These are phyloP conservation scores for Calephelis perditalis DNA, from an alignment of 2,888 invertebrate genomes.

Conservation along the genomic window DNA sequence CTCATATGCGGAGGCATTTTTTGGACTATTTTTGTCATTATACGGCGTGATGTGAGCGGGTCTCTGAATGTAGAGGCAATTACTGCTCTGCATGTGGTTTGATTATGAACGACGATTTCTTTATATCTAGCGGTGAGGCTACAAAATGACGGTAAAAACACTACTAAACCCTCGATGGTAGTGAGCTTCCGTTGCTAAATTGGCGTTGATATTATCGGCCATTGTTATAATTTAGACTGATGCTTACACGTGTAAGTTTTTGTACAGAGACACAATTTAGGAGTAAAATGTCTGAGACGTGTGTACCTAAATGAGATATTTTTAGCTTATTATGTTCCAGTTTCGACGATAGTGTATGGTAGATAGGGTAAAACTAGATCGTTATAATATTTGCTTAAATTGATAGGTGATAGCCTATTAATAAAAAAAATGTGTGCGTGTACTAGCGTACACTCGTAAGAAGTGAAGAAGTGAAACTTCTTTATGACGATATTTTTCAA, in stretches of 20 bases:
- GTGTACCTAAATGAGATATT: too few species aligned
- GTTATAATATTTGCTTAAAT: too few species aligned
- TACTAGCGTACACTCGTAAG: too few species aligned
- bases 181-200: constrained; percentile 75
- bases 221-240: constrained; percentile 55
- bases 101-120: constrained; percentile 68
- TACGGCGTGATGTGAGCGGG: constrained; percentile 76
- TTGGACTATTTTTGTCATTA: constrained; percentile 78
- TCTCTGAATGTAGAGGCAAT: constrained; percentile 76
- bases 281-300: neutral
- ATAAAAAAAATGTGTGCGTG: too few species aligned
- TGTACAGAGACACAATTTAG: neutral
- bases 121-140: constrained; percentile 67
- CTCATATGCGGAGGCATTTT: constrained; percentile 75
- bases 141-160: constrained; percentile 65
- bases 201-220: constrained; percentile 59
- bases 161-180: constrained; percentile 61
- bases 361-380: too few species aligned
- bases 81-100: constrained; percentile 77
- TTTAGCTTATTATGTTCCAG: too few species aligned
- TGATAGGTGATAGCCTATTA: too few species aligned
- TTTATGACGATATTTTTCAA: too few species aligned
- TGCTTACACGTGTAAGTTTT: constrained; percentile 25
- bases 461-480: too few species aligned
- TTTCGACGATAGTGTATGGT: too few species aligned